Evolutionary conservation across 2,888 invertebrate species (phyloP), one percentile per base, ranked within the genome.

Genomic region (Meteorus cinctellus): DNA sequence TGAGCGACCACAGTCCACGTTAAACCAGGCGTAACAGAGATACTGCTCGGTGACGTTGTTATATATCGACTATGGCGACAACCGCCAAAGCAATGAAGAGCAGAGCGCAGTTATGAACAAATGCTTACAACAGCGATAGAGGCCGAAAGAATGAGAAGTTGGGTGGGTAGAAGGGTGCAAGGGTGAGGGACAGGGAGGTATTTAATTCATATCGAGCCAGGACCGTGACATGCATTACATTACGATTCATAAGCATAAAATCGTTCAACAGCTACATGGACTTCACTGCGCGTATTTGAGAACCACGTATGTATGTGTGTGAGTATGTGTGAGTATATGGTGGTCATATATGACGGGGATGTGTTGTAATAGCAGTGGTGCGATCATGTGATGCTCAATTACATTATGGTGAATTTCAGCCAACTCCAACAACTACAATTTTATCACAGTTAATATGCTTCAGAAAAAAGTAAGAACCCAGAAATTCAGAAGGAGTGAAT

Each of bases 1-100:
- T 88, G 86, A 88, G 85, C 84, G 84, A 83, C 86, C 87, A 88
- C 87, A 88, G 88, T 88, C 85, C 85, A 83, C 78, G 85, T 80
- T 81, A 85, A 88, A 81, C 87, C 85, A 87, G 83, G 83, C 87
- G 87, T 88, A 85, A 88, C 86, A 83, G 88, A 88, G 88, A 88
- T 88, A 88, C 87, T 85, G 84, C 86, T 81, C 84, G 81, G 84
- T 86, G 85, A 87, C 85, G 86, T 85, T 84, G 85, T 86, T 84
- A 85, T 80, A 74, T 74, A 81, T 82, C 76, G 70, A 62, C 72
- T 67, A 71, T 51, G n/a, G 63, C 66, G n/a, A 66, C 71, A 60
- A 63, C 73, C 72, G 55, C 51, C 24, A 55, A 24, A 24, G 19
- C 55, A 19, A 55, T 19, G 55, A 19, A n/a, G 55, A 55, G 66